These are phyloP conservation scores for Parazoanthus darwini DNA, from an alignment of 92 coral and sea anemone species.

Conservation along the genomic window DNA sequence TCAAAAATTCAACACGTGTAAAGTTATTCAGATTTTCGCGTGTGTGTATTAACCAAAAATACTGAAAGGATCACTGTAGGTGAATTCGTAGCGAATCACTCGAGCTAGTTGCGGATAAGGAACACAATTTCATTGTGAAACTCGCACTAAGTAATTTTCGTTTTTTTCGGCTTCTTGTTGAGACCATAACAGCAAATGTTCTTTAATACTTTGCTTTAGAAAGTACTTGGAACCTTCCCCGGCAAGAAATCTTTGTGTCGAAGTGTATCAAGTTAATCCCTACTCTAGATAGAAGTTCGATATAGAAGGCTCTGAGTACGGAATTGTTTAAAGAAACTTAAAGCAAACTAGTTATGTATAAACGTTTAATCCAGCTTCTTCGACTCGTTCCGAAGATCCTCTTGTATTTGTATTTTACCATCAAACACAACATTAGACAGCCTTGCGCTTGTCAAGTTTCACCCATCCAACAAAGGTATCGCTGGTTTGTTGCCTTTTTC, in stretches of 20 bases:
- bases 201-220: no score
- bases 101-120: neutral
- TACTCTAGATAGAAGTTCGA: neutral
- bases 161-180: neutral
- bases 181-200: neutral
- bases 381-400: neutral
- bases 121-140: no score
- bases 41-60: neutral
- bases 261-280: neutral
- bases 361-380: no score
- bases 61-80: neutral
- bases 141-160: neutral
- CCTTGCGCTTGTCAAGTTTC: neutral
- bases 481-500: neutral
- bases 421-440: neutral
- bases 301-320: neutral
- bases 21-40: neutral
- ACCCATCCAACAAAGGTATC: neutral
- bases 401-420: neutral
- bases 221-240: no score
- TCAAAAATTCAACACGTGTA: neutral
- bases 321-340: neutral
- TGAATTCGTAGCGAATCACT: neutral
- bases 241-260: neutral
- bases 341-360: no score